A percentile compares a stretch with the other conserved stretches of the same genome.
Evolutionary conservation across 2,797 vertebrate genomes (phyloP).

Genomic region (Limnodromus scolopaceus): DNA sequence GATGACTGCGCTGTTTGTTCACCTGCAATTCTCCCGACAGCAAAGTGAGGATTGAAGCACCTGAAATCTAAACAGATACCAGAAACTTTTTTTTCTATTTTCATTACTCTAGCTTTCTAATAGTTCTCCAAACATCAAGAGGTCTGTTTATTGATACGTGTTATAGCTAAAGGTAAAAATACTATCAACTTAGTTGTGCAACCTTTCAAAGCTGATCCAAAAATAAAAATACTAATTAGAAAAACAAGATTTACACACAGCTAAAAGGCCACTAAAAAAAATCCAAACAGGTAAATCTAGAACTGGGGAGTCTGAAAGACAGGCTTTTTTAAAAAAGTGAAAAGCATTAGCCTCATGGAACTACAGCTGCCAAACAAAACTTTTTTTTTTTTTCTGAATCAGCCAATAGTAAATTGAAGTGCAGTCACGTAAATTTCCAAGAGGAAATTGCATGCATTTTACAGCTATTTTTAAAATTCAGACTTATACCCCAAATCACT

Average conservation of each 20-base stretch:
- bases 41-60: background rate
- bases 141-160: accelerated
- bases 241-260: background rate
- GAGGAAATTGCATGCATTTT: background rate
- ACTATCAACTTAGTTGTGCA: background rate
- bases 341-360: background rate
- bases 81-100: background rate
- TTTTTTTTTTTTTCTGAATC: background rate
- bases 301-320: background rate
- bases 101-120: background rate
- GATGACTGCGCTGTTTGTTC: background rate
- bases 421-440: background rate
- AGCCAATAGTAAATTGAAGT: background rate
- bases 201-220: background rate
- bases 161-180: background rate
- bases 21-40: background rate
- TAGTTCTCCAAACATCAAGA: background rate
- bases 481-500: background rate
- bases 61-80: background rate
- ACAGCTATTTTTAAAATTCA: background rate
- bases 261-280: background rate
- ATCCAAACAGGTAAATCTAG: background rate
- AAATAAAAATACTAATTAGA: background rate
- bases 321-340: background rate
- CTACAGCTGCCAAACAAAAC: background rate